These are phyloP conservation scores for Argyrosomus japonicus DNA, from an alignment of 2,113 vertebrate species.

Conservation along the genomic window DNA sequence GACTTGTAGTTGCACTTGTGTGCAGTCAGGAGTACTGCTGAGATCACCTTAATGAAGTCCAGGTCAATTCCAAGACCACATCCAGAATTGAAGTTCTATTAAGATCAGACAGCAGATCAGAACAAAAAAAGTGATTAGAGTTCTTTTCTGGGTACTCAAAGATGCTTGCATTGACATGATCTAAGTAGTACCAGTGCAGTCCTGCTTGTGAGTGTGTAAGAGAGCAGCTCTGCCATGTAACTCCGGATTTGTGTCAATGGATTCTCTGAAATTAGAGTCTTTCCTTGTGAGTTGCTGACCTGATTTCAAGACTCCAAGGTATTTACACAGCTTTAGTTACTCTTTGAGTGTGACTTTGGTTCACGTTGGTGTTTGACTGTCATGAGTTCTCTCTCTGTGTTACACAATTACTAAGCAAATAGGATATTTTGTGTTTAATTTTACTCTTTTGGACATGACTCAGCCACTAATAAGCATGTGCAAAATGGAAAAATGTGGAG, in stretches of 20 bases:
- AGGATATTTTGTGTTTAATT: background rate
- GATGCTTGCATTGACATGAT: background rate
- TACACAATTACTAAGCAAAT: background rate
- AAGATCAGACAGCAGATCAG: background rate
- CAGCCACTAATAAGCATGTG: background rate
- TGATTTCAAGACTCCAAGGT: slow-evolving; percentile 15
- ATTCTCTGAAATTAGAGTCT: slow-evolving; percentile 37
- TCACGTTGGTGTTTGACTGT: background rate
- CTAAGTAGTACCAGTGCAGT: background rate
- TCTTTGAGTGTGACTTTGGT: background rate
- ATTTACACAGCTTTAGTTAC: slow-evolving; percentile 32
- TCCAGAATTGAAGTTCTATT: no score
- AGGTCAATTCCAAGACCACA: no score
- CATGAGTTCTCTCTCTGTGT: background rate
- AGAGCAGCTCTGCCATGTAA: slow-evolving; percentile 1
- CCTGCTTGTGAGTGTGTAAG: background rate
- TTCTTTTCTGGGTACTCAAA: background rate
- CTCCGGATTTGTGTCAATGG: slow-evolving; percentile 24
- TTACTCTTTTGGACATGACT: background rate
- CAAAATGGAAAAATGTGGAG: background rate
- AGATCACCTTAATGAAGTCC: no score
- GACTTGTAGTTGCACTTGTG: no score
- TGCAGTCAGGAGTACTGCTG: no score
- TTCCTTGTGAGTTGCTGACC: slow-evolving; percentile 13
- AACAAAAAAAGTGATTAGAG: background rate